These are phyloP conservation scores for Vidua chalybeata DNA, from an alignment of 2,113 vertebrate species.

Conservation along the genomic window DNA sequence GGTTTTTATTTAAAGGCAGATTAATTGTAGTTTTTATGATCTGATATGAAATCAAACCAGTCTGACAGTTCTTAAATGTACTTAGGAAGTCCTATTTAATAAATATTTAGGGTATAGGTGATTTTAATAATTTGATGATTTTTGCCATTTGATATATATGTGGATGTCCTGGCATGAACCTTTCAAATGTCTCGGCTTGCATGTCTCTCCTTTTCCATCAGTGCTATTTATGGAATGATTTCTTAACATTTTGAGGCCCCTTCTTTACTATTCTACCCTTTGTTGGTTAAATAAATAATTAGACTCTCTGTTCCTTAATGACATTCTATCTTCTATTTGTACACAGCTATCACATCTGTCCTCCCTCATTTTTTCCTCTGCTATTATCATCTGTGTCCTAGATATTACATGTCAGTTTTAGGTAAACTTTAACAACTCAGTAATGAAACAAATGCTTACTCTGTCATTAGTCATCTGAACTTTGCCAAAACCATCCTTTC, in stretches of 20 bases:
- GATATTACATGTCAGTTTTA: not conserved
- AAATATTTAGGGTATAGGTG: not conserved
- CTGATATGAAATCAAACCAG: not conserved
- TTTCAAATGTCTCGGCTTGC: not conserved
- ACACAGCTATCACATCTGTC: not conserved
- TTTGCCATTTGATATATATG: not conserved
- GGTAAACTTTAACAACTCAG: not conserved
- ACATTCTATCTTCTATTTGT: not conserved
- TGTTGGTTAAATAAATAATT: not conserved
- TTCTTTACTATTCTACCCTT: not conserved
- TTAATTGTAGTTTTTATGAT: not conserved
- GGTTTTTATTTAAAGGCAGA: not conserved
- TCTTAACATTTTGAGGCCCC: not conserved
- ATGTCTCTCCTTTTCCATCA: not conserved
- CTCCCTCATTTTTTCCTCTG: not conserved
- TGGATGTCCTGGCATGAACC: not conserved
- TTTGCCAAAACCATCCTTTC: not conserved
- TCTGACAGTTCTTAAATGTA: not conserved
- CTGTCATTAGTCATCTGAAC: not conserved
- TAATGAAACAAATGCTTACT: not conserved
- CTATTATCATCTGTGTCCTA: not conserved
- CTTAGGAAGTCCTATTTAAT: not conserved
- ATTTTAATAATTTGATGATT: not conserved
- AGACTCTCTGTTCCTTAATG: not conserved
- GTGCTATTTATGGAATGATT: not conserved